A percentile compares a stretch with the other conserved stretches of the same genome.
Conservation (phyloP, 2,113 vertebrate species). For the Blennius ocellaris region DNA sequence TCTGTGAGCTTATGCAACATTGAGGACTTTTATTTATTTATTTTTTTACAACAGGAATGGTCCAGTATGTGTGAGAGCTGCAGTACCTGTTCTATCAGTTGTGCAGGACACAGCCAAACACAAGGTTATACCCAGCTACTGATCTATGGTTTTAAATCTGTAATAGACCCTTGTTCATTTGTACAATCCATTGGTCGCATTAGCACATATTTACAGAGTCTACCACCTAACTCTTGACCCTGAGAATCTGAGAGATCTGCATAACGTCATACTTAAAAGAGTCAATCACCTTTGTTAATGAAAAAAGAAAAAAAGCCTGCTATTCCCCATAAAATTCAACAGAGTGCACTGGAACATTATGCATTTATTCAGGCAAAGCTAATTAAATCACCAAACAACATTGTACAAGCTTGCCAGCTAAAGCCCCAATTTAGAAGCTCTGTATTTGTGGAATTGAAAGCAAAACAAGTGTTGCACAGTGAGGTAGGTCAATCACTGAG, state of each 20-base stretch:
- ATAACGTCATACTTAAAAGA: neutral
- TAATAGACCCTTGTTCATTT: slow-evolving; percentile 1
- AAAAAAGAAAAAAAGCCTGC: slow-evolving; percentile 22
- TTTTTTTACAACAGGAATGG: slow-evolving; percentile 20
- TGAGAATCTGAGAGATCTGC: neutral
- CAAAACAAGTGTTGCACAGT: slow-evolving; percentile 10
- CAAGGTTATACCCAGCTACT: neutral
- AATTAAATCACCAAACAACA: slow-evolving; percentile 49
- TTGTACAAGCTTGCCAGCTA: slow-evolving; percentile 6
- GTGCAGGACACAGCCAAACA: neutral
- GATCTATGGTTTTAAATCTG: neutral
- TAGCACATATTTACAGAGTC: neutral
- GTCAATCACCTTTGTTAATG: slow-evolving; percentile 13
- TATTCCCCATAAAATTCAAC: slow-evolving; percentile 24
- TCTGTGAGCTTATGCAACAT: slow-evolving; percentile 56
- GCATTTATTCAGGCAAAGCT: slow-evolving; percentile 32
- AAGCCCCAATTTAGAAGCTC: slow-evolving; percentile 23
- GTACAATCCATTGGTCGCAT: neutral
- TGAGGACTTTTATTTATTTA: neutral
- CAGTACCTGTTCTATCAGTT: neutral
- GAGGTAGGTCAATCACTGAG: slow-evolving; percentile 24
- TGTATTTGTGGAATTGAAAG: slow-evolving; percentile 23
- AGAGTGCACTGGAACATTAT: slow-evolving; percentile 28
- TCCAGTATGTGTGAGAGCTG: slow-evolving; percentile 23
- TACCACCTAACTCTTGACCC: neutral